Conservation (phyloP, 2,888 invertebrate genomes). For the Andrena minutula region DNA sequence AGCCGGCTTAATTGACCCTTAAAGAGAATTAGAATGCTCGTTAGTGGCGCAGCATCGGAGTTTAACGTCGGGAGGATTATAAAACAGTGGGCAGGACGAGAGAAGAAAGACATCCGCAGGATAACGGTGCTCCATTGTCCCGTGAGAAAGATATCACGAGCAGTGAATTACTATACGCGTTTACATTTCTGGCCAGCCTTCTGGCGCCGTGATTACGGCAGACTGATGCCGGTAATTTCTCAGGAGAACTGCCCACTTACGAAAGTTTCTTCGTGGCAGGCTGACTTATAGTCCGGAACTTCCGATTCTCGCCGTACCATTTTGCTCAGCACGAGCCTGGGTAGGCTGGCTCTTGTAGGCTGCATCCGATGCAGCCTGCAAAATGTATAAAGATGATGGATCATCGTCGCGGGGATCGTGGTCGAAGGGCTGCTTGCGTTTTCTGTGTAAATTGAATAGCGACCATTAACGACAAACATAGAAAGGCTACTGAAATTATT, state of each 20-base stretch:
- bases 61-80: constrained; percentile 37
- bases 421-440: background rate
- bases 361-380: background rate
- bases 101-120: constrained; percentile 26
- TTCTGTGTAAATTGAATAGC: background rate
- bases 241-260: constrained; percentile 74
- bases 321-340: constrained; percentile 11
- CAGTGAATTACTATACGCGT: constrained; percentile 67
- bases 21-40: constrained; percentile 1
- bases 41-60: constrained; percentile 4
- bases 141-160: constrained; percentile 46
- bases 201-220: constrained; percentile 75
- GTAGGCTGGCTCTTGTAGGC: constrained; percentile 19
- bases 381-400: background rate
- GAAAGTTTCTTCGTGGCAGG: constrained; percentile 71
- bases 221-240: constrained; percentile 78
- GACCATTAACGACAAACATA: too few species aligned
- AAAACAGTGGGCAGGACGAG: constrained; percentile 39
- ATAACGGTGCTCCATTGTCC: constrained; percentile 58
- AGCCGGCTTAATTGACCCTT: constrained; percentile 18
- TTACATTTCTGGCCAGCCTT: constrained; percentile 67
- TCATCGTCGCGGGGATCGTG: constrained; percentile 12
- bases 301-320: constrained; percentile 55
- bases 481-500: too few species aligned
- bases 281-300: constrained; percentile 65